Evolutionary conservation across 2,113 vertebrate genomes (phyloP), one percentile per base, ranked within the genome.

Genomic region (Tor tambroides): DNA sequence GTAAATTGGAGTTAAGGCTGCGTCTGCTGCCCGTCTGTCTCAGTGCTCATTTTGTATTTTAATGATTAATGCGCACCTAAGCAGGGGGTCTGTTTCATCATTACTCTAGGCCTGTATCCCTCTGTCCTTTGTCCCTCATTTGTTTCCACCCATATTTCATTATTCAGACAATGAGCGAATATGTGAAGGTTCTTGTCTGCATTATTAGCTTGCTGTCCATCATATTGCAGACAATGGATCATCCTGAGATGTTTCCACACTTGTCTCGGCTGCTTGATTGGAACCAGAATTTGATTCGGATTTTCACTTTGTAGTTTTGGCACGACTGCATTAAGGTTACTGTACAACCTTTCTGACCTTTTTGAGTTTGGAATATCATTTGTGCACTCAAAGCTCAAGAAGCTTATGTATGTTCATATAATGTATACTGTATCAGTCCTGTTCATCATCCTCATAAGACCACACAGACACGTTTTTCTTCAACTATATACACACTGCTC

Each of bases 51-150:
- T 89, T 91, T 87, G 85, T 87, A 88, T 91, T 86, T 93, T 90
- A 94, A 94, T 95, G 95, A 95, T 94, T 94, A 91, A 95, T 94
- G 92, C 87, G 88, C 61, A 35, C 71, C 88, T 85, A 87, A 90
- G 91, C 83, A 90, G 88, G 87, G 92, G 84, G 89, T 90, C 86
- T 81, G 82, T 83, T 89, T 82, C 88, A 89, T 92, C 86, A 92
- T 93, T 91, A 93, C 80, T 63, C 88, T 15, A 61, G 69, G 69
- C 89, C 89, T 85, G 19, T 46, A 87, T 88, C 87, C 59, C 19
- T 49, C 75, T 76, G 46, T 91, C 88, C 85, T 88, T 89, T 84
- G 83, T 84, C 67, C 32, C 83, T 92, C 82, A 80, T 92, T 86
- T 87, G 65, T 81, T 89, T 87, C 74, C 38, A 46, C 86, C 38